phyloP scores from a whole-genome alignment of 2,797 vertebrate species.

The Poecilia gillii region DNA sequence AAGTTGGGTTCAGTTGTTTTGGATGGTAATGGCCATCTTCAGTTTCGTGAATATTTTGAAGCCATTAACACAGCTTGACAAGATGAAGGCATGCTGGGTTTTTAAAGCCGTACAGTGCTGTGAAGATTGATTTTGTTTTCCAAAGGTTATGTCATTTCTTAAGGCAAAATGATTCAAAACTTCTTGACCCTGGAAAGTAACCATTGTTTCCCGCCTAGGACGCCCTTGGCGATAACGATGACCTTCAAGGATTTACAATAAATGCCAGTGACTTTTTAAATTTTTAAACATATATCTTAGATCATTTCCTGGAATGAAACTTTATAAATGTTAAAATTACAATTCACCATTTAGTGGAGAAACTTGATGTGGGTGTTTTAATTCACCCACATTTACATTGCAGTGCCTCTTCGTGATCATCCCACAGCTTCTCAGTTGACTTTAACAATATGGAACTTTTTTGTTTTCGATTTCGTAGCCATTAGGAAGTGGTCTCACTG shows the following conservation, averaged over 20 bases:
- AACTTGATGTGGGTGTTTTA: neutral
- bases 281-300: neutral
- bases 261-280: neutral
- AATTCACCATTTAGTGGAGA: too few species aligned
- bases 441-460: too few species aligned
- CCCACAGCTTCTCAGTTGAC: neutral
- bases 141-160: neutral
- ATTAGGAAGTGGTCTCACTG: neutral
- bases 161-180: neutral
- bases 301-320: too few species aligned
- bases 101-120: neutral
- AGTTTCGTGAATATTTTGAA: neutral
- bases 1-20: neutral
- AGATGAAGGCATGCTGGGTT: neutral
- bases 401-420: too few species aligned
- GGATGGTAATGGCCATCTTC: neutral
- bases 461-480: neutral
- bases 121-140: neutral
- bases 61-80: neutral
- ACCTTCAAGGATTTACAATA: neutral
- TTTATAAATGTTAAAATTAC: too few species aligned
- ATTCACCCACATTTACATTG: neutral
- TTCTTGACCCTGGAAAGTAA: neutral
- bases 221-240: neutral
- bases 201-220: neutral